Percentiles rank a stretch among this genome's conserved stretches.
Evolutionary conservation across 2,113 vertebrate genomes (phyloP).

Genomic region (Glaucomys volans): DNA sequence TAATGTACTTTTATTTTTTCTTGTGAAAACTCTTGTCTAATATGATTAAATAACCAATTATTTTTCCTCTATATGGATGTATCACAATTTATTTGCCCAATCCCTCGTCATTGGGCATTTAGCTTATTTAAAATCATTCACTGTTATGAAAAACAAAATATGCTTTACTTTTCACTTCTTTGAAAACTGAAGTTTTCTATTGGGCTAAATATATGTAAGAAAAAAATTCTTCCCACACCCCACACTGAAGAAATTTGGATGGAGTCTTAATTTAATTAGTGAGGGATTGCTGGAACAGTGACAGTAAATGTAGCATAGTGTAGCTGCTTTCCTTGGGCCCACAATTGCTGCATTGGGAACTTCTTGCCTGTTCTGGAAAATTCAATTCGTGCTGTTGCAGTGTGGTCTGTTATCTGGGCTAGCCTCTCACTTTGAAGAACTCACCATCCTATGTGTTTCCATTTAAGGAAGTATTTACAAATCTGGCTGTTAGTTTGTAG

Average conservation of each 20-base stretch:
- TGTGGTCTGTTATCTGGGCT: background rate
- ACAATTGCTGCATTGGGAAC: background rate
- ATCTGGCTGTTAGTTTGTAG: background rate
- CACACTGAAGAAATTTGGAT: background rate
- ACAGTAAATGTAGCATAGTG: background rate
- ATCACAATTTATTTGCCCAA: background rate
- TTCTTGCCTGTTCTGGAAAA: background rate
- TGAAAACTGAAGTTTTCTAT: background rate
- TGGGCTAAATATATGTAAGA: background rate
- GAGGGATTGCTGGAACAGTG: background rate
- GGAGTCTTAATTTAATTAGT: background rate
- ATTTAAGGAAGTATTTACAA: conserved; percentile 19
- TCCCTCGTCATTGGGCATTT: background rate
- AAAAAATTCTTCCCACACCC: background rate
- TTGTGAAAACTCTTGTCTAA: background rate
- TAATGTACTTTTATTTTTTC: background rate
- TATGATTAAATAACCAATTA: background rate
- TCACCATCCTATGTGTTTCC: background rate
- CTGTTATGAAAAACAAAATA: background rate
- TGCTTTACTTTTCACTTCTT: background rate
- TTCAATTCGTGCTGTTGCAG: background rate
- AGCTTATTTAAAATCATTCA: background rate
- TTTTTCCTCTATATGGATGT: background rate
- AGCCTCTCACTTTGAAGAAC: background rate
- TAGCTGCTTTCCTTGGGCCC: background rate